Evolutionary conservation across 2,888 invertebrate species (phyloP), one percentile per base, ranked within the genome.

Genomic region (Cantharis rustica): DNA sequence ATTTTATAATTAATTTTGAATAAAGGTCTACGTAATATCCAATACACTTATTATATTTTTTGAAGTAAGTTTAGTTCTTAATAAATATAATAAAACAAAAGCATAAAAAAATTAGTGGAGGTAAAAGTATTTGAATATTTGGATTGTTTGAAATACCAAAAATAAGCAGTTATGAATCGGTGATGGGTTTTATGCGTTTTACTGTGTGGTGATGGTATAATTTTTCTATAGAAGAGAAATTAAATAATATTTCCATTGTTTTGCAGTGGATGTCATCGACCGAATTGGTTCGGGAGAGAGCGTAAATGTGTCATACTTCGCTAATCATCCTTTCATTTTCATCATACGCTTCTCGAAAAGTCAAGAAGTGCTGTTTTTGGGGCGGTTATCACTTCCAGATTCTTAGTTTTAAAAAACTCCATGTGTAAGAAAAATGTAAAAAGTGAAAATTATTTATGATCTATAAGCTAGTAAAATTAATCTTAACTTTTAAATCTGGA

Each of bases 211-310:
- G 47, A n/a, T 47, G 47, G 47, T 47, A 13, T 13, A 31, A 31
- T 31, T 13, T 31, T n/a, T 31, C 1, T 31, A 4, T 1, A 23
- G 9, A 23, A 23, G 9, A 23, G n/a, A 47, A 47, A 2, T 47
- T 47, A n/a, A 47, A 47, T 47, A 47, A 47, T n/a, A n/a, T 47
- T 47, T 47, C 13, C 23, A 66, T 66, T 20, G n/a, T 66, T 66
- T n/a, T 66, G 10, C 64, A 66, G 64, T 66, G 64, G 64, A 66
- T 66, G 20, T 66, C 64, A 20, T 66, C 64, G 64, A 66, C n/a
- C 17, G 64, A 66, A 23, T 66, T 66, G 64, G 64, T 66, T 66
- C 64, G 23, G 17, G 20, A n/a, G 64, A 66, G 17, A 66, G 20
- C n/a, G n/a, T 17, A 17, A 63, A 66, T 66, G 23, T 20, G 10